phyloP scores from a whole-genome alignment of 1,140 invertebrate genomes.

The Drosophila eugracilis region DNA sequence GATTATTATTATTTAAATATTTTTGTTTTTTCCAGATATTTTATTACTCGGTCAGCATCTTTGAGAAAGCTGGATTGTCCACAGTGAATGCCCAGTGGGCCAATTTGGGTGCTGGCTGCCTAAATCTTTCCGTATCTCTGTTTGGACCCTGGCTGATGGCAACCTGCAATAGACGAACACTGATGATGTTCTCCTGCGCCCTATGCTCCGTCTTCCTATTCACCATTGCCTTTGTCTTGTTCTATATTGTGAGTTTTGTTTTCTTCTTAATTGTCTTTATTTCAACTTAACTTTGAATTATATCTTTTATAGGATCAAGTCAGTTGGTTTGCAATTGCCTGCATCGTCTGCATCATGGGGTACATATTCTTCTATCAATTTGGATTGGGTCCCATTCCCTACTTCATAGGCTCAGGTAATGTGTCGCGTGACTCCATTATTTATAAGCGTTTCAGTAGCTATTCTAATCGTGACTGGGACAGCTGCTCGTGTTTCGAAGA shows the following conservation, averaged over 20 bases:
- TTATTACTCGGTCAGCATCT: slow-evolving; percentile 91
- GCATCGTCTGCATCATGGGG: slow-evolving; percentile 89
- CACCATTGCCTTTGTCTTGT: slow-evolving; percentile 86
- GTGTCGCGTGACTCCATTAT: slow-evolving; percentile 29
- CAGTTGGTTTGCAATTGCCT: slow-evolving; percentile 90
- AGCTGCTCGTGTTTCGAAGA: slow-evolving; percentile 17
- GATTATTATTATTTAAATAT: not conserved
- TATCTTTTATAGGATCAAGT: slow-evolving; percentile 86
- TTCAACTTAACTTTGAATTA: not conserved
- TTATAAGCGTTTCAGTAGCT: not conserved
- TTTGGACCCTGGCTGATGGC: slow-evolving; percentile 87
- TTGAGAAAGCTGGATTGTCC: slow-evolving; percentile 87
- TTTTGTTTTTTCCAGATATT: slow-evolving; percentile 87
- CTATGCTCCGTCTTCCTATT: slow-evolving; percentile 86
- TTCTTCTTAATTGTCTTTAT: not conserved
- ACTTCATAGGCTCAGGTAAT: slow-evolving; percentile 92
- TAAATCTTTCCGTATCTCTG: slow-evolving; percentile 89
- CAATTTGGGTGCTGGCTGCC: slow-evolving; percentile 88
- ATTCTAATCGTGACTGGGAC: slow-evolving; percentile 4
- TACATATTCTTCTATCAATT: slow-evolving; percentile 94
- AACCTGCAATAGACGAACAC: slow-evolving; percentile 86
- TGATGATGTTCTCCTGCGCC: slow-evolving; percentile 87
- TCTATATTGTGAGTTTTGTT: slow-evolving; percentile 86
- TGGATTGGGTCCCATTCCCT: slow-evolving; percentile 94
- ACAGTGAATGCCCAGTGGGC: slow-evolving; percentile 87